Conservation (phyloP, 2,113 vertebrate species). For the Albula goreensis region DNA sequence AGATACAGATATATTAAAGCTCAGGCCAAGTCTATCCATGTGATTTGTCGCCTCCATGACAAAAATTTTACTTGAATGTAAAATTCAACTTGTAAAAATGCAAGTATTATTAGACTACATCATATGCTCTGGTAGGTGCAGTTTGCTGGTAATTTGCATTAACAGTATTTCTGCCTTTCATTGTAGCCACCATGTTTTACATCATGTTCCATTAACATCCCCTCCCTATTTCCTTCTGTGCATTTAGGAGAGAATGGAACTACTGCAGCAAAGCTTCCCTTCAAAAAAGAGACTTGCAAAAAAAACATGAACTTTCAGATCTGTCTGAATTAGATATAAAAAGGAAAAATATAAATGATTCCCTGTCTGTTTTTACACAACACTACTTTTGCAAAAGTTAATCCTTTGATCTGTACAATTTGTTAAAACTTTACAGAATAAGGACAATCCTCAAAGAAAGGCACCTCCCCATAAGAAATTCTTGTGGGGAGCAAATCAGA, state of each 20-base stretch:
- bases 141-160: constrained; percentile 2
- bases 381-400: no score
- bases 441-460: no score
- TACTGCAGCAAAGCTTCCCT: not conserved
- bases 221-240: not conserved
- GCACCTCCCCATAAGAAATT: no score
- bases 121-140: not conserved
- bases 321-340: no score
- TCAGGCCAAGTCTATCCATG: not conserved
- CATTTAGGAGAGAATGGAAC: not conserved
- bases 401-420: no score
- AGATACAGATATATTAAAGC: not conserved
- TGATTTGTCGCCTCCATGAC: not conserved
- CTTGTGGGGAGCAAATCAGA: no score
- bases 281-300: not conserved
- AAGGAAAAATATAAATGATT: no score
- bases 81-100: not conserved
- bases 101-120: not conserved
- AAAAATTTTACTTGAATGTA: not conserved
- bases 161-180: not conserved
- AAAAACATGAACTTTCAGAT: no score
- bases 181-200: not conserved
- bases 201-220: not conserved
- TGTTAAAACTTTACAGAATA: no score
- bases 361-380: no score